Base-by-base conservation (phyloP, 2,888 invertebrate genomes). In the Agapostemon virescens region DNA sequence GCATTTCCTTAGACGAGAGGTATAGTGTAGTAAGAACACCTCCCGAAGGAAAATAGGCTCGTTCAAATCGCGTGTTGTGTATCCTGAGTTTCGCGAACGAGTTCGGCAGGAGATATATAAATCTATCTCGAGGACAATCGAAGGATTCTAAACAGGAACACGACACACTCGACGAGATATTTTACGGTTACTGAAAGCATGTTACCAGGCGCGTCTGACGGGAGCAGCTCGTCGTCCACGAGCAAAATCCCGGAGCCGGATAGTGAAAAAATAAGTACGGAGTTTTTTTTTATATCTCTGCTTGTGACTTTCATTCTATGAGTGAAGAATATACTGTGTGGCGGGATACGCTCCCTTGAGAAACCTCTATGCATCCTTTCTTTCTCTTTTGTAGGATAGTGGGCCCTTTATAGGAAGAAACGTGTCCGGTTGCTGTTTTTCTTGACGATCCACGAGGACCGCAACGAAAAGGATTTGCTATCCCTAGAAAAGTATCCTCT, bases 231-330 rank as follows among this genome's bases (percentile, higher is more conserved):
- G 7, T n/a, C 45, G 55, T 38, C 11, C 23, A 7, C 17, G 36
- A 49, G 58, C 42, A 15, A 33, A 4, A 49, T 7, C 33, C 20
- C 42, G 42, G 26, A 23, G 64, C 66, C 40, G 69, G 72, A 81
- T 15, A 79, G 81, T 81, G 81, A 79, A 81, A 81, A 81, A 81
- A 81, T 81, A 81, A 79, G 69, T 74, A 74, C 72, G 52, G 66
- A 72, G 66, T 69, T 45, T 23, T 13, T 15, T 2, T 13, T 13
- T 15, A 26, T 55, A 55, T 74, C 66, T 75, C 66, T 69, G 72
- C 33, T n/a, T 49, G 69, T 61, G 75, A 61, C 64, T 79, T 66
- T 58, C 64, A 61, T 36, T 69, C 72, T 79, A 79, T 49, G 20
- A 23, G 40, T 55, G 52, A 55, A n/a, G 55, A 55, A 26, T 55